These are phyloP conservation scores for Oscheius sp. DNA, from an alignment of 2,888 invertebrate genomes.

Conservation along the genomic window DNA sequence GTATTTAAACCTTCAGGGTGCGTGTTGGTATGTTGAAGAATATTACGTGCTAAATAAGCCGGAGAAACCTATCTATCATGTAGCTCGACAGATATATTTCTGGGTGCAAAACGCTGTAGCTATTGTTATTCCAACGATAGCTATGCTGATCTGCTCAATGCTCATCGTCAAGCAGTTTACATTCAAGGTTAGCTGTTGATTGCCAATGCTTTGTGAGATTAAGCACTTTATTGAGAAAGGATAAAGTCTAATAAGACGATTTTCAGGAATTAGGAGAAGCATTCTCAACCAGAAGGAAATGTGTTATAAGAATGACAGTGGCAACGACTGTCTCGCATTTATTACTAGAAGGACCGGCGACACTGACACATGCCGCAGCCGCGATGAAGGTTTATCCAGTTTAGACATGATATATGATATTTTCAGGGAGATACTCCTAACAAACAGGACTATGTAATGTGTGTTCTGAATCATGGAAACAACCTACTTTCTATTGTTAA, in stretches of 20 bases:
- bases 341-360: conserved; percentile 64
- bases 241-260: too few relatives aligned
- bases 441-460: conserved; percentile 43
- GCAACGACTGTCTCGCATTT: conserved; percentile 66
- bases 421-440: conserved; percentile 22
- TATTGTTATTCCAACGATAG: conserved; percentile 62
- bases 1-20: not conserved
- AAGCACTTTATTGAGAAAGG: too few relatives aligned
- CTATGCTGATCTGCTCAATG: conserved; percentile 63
- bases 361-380: conserved; percentile 49
- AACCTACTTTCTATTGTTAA: conserved; percentile 64
- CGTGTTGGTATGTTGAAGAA: conserved; percentile 45
- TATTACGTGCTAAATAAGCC: conserved; percentile 33
- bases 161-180: conserved; percentile 61
- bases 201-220: not conserved
- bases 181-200: conserved; percentile 49
- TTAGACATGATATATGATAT: not conserved
- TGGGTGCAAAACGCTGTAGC: conserved; percentile 56
- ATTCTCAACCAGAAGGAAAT: conserved; percentile 63
- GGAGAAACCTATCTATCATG: conserved; percentile 37
- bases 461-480: conserved; percentile 61
- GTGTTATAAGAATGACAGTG: conserved; percentile 66
- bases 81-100: conserved; percentile 47
- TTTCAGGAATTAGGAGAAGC: conserved; percentile 63
- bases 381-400: conserved; percentile 38